A percentile compares a stretch with the other conserved stretches of the same genome.
Evolutionary conservation across 2,888 invertebrate genomes (phyloP).

Genomic region (Cancer borealis): DNA sequence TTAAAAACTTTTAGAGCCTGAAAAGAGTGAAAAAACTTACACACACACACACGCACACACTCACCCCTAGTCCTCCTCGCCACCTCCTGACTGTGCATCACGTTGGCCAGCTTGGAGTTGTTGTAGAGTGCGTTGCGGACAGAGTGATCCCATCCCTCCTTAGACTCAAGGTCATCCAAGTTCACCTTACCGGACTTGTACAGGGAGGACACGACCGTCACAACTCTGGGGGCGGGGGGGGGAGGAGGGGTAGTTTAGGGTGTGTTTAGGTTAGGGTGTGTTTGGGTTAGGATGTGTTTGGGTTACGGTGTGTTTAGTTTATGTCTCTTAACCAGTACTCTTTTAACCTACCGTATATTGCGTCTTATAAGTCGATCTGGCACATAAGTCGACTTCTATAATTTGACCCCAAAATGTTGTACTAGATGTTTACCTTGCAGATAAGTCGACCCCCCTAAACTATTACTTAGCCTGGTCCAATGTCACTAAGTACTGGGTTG

Average conservation of each 20-base stretch:
- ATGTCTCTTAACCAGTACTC: too few species aligned
- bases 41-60: conserved; percentile 46
- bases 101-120: conserved; percentile 89
- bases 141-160: conserved; percentile 81
- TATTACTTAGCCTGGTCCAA: too few species aligned
- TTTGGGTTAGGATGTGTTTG: neutral
- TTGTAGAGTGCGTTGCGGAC: conserved; percentile 85
- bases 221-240: conserved; percentile 83
- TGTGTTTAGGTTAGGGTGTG: neutral
- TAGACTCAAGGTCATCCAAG: conserved; percentile 83
- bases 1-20: too few species aligned
- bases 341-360: too few species aligned
- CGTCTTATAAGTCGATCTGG: too few species aligned
- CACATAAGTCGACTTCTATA: too few species aligned
- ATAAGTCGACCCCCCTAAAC: too few species aligned
- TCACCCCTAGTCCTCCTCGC: conserved; percentile 81
- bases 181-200: conserved; percentile 86
- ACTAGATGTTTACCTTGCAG: too few species aligned
- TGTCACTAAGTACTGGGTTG: too few species aligned
- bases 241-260: neutral
- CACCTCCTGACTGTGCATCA: conserved; percentile 86
- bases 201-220: conserved; percentile 87
- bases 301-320: neutral
- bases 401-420: too few species aligned
- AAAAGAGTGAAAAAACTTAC: too few species aligned